Conservation (phyloP, 2,888 invertebrate species). For the Tipula lateralis region DNA sequence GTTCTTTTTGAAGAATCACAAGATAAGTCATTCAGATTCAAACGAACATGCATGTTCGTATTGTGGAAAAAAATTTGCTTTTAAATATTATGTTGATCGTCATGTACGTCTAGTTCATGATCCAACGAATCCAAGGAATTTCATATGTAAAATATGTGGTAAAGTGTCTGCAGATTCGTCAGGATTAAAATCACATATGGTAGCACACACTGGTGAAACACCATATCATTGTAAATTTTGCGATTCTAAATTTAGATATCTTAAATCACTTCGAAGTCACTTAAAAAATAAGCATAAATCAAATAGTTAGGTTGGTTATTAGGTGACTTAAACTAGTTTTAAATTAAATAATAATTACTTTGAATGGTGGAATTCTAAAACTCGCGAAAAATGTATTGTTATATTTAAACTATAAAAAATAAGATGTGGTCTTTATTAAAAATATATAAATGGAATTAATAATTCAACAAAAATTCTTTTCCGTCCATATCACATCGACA, state of each 20-base stretch:
- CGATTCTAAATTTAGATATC: not conserved
- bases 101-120: not conserved
- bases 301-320: no score
- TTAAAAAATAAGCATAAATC: not conserved
- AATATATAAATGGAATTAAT: no score
- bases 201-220: not conserved
- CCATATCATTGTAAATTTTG: not conserved
- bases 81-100: not conserved
- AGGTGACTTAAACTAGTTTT: no score
- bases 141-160: not conserved
- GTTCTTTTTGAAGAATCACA: not conserved
- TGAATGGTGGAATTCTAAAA: no score
- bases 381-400: no score
- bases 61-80: not conserved
- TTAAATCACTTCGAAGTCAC: not conserved
- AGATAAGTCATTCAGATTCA: not conserved
- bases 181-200: not conserved
- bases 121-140: not conserved
- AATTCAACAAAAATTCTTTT: no score
- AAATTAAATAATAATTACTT: no score
- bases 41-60: not conserved
- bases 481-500: no score
- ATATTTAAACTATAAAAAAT: no score
- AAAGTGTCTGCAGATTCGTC: not conserved
- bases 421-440: no score